Base-by-base conservation (phyloP, 2,888 invertebrate species). In the Salpingus planirostris region DNA sequence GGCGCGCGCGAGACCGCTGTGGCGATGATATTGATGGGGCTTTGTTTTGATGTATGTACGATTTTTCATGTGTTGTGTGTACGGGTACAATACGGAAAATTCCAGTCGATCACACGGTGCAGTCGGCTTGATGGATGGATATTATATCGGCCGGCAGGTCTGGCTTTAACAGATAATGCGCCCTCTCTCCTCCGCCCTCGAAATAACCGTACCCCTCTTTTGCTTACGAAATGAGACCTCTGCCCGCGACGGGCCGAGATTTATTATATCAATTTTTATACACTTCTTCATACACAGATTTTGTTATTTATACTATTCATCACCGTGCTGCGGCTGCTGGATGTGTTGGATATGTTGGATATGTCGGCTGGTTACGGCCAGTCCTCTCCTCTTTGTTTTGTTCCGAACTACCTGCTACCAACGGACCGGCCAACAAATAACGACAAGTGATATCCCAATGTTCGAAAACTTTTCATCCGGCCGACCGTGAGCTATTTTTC, bases 121-220 rank as follows among this genome's bases (percentile, higher is more conserved):
- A 29, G 36, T 14, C 31, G 29, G 27, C 31, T 49, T 51, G 51
- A 51, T 52, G 47, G 53, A 53, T 53, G 50, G 48, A 47, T 47
- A 49, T 50, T 50, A 49, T 50, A 53, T 51, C 48, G 48, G 30
- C 44, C 34, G 40, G 43, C 45, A 46, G 42, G 50, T 51, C 53
- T 53, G 53, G 41, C 49, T 48, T 46, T 43, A 53, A 42, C 53
- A 53, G 53, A 53, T 53, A 53, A 51, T 53, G 46, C 43, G 44
- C 46, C 50, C 49, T 50, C 18, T 18, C 23, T 23, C 23, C 11
- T 46, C 47, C 49, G 38, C 33, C 33, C 33, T 33, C 38, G 33
- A 38, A 38, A 38, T 38, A 33, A 38, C 38, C 49, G 44, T 48
- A 43, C 38, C 53, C 51, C 50, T 50, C 47, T 45, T 43, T 49